These are phyloP conservation scores for Todiramphus chloris DNA, from an alignment of 2,113 vertebrate species.

Conservation along the genomic window DNA sequence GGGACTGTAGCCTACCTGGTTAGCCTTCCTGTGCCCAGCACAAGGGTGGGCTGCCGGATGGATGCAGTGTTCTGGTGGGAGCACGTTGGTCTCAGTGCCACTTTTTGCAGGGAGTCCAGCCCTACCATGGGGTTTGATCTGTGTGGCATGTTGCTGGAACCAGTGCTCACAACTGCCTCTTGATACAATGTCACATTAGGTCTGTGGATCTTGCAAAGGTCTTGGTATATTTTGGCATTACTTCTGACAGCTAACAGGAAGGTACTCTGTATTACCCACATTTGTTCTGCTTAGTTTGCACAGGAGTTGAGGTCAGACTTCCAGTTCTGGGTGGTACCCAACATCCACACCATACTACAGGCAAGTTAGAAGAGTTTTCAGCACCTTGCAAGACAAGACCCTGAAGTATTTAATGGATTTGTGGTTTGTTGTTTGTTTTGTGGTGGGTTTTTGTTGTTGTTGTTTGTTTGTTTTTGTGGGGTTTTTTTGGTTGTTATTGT, in stretches of 20 bases:
- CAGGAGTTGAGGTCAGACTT: neutral
- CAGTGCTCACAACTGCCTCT: accelerated
- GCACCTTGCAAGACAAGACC: neutral
- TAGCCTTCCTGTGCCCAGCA: neutral
- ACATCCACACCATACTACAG: neutral
- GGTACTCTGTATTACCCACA: neutral
- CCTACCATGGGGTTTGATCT: neutral
- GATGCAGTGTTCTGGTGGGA: neutral
- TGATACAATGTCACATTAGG: neutral
- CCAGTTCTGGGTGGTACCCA: neutral
- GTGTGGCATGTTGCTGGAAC: neutral
- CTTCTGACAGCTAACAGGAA: neutral
- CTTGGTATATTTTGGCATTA: neutral
- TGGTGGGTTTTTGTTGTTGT: neutral
- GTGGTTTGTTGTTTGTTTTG: neutral
- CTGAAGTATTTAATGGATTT: neutral
- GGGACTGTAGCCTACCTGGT: neutral
- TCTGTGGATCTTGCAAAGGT: neutral
- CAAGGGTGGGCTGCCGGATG: neutral
- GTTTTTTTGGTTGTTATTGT: neutral
- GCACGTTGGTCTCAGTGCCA: neutral
- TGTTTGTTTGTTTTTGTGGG: no score
- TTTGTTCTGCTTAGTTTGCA: neutral
- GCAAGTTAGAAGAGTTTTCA: neutral
- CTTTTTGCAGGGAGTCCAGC: neutral